A percentile compares a stretch with the other conserved stretches of the same genome.
phyloP scores from a whole-genome alignment of 2,888 invertebrate genomes.

The Xestia xanthographa region DNA sequence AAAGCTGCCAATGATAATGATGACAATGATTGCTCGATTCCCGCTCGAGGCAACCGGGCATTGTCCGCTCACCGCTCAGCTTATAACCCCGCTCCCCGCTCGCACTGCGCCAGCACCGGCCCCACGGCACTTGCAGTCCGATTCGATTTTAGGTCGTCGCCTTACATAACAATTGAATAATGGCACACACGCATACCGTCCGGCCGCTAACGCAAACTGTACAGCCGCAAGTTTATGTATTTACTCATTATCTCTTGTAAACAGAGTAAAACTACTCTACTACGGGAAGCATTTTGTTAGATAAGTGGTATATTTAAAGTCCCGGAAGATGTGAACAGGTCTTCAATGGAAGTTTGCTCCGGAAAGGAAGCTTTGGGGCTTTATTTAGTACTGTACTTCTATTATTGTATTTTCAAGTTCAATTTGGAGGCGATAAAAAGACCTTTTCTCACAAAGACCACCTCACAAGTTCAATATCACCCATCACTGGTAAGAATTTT shows the following conservation, averaged over 20 bases:
- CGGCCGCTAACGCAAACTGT: conserved; percentile 62
- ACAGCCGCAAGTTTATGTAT: conserved; percentile 63
- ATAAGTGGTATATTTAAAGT: conserved; percentile 16
- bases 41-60: background rate
- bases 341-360: background rate
- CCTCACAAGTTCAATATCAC: background rate
- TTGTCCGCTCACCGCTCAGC: background rate
- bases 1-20: background rate
- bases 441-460: background rate
- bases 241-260: conserved; percentile 62
- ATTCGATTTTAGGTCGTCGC: conserved; percentile 83
- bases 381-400: background rate
- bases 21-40: background rate
- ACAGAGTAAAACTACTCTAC: conserved; percentile 41
- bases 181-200: conserved; percentile 72
- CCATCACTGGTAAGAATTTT: background rate
- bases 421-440: background rate
- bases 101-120: conserved; percentile 26
- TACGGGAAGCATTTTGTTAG: conserved; percentile 45
- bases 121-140: conserved; percentile 69
- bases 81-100: conserved; percentile 36
- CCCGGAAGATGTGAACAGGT: conserved; percentile 27
- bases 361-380: background rate
- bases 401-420: background rate
- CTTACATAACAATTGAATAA: conserved; percentile 88